Evolutionary conservation across 2,113 vertebrate species (phyloP).

Genomic region (Catagonus wagneri): DNA sequence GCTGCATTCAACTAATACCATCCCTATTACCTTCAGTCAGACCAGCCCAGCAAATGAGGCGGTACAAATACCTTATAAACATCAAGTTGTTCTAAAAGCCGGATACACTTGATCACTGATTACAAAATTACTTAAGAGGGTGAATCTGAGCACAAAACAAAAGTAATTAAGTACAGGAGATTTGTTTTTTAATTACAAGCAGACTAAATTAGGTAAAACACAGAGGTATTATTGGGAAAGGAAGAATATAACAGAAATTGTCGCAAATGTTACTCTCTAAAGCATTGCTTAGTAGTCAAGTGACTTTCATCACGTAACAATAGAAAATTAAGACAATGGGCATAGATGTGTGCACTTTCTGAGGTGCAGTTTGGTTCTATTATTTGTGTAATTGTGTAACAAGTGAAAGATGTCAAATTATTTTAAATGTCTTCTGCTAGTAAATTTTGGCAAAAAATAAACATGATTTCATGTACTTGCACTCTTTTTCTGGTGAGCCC

Average conservation of each 20-base stretch:
- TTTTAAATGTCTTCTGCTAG: background rate
- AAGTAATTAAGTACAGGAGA: constrained; percentile 73
- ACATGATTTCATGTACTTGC: background rate
- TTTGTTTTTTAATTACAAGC: constrained; percentile 75
- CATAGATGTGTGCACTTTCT: background rate
- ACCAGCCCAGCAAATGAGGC: constrained; percentile 70
- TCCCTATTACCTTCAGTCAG: constrained; percentile 69
- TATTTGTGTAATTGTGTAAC: constrained; percentile 35
- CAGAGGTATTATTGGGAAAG: constrained; percentile 50
- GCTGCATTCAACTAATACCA: constrained; percentile 57
- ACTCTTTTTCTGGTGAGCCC: background rate
- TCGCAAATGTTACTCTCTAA: constrained; percentile 60
- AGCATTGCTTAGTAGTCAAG: constrained; percentile 69
- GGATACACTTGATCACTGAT: constrained; percentile 73
- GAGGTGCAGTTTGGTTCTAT: background rate
- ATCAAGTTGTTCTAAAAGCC: constrained; percentile 61
- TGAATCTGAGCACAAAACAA: constrained; percentile 57
- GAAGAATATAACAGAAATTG: constrained; percentile 62
- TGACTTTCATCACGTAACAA: constrained; percentile 67
- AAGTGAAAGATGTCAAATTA: constrained; percentile 38
- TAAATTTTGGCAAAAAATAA: constrained; percentile 2
- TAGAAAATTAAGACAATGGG: constrained; percentile 49
- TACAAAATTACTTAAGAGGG: constrained; percentile 71
- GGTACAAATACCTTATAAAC: constrained; percentile 64
- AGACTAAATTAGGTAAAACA: constrained; percentile 76